phyloP scores from a whole-genome alignment of 92 coral and sea anemone species.

The Palythoa grandiflora region DNA sequence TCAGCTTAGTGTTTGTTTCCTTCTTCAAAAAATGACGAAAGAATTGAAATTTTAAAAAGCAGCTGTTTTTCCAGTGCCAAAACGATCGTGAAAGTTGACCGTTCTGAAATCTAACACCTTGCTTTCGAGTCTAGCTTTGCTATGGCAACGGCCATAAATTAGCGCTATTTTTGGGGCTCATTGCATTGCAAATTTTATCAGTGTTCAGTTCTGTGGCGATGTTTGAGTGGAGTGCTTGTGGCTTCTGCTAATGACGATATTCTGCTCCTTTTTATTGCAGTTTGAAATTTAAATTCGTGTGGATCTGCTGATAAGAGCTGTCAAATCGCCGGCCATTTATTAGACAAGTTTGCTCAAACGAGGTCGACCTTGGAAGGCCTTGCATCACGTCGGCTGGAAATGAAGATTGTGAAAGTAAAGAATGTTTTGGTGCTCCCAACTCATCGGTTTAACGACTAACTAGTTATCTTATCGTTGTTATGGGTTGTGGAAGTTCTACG shows the following conservation, averaged over 20 bases:
- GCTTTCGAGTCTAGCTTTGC: not conserved
- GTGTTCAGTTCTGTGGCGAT: slow-evolving; percentile 1
- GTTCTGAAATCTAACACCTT: not conserved
- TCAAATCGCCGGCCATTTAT: not conserved
- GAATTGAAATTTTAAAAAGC: not conserved
- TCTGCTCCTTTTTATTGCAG: slow-evolving; percentile 18
- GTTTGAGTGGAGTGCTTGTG: not conserved
- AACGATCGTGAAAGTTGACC: not conserved
- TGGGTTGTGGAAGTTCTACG: slow-evolving; percentile 95
- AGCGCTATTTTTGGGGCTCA: slow-evolving; percentile 16
- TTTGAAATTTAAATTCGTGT: slow-evolving; percentile 1
- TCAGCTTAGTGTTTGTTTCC: no score
- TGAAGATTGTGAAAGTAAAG: slow-evolving; percentile 25
- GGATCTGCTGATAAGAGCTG: not conserved
- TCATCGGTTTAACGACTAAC: slow-evolving; percentile 8
- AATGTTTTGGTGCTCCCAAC: not conserved
- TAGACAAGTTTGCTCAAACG: not conserved
- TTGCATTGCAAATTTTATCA: slow-evolving; percentile 17
- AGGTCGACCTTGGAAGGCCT: not conserved
- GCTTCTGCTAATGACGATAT: slow-evolving; percentile 16
- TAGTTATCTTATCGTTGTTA: slow-evolving; percentile 5
- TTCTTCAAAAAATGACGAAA: no score
- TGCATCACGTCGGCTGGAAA: slow-evolving; percentile 1
- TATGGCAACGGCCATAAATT: slow-evolving; percentile 51
- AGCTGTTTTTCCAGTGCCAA: not conserved